Base-by-base conservation (phyloP, 2,113 vertebrate species). In the Chaetodon auriga region DNA sequence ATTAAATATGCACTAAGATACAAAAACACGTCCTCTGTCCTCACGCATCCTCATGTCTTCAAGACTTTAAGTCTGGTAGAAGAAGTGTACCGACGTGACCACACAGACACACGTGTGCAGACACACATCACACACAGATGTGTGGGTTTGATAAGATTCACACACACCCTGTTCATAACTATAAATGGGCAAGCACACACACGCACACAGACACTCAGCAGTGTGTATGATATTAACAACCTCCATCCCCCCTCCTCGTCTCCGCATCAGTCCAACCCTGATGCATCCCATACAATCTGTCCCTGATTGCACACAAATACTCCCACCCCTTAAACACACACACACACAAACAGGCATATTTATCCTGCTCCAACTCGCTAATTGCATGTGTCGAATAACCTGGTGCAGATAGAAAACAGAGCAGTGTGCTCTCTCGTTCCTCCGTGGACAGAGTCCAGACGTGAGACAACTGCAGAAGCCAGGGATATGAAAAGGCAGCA, bases 311-410 rank as follows among this genome's bases (percentile, higher is more conserved):
- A 73, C 75, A 80, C 81, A 85, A 78, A 64, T 54, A 71, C 78
- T 36, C 68, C 60, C 75, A 23, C 65, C 30, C 70, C 79, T 57
- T 51, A 35, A 68, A 21, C 54, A 30, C 54, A 19, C 62, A 62
- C n/a, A 73, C 68, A 83, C 72, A 68, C 35, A 85, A n/a, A 78
- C 61, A 74, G 64, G 66, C 88, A 73, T 84, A 92, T 93, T 90
- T 86, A 88, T 92, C 86, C 89, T 82, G 75, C 75, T 80, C 12
- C 13, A 75, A 62, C 73, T 65, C 9, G 81, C 87, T 92, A 93
- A 92, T 93, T 92, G 88, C 90, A 82, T 81, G 75, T 81, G 71
- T 85, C 84, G 89, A 92, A 92, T 91, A 92, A 93, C 84, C 88
- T 89, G 87, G 76, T 81, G 71, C 72, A 69, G 82, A 92, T 85